Percentiles rank a stretch among this genome's conserved stretches.
Conservation (phyloP, 2,113 vertebrate genomes). For the Heterotilapia buettikoferi region DNA sequence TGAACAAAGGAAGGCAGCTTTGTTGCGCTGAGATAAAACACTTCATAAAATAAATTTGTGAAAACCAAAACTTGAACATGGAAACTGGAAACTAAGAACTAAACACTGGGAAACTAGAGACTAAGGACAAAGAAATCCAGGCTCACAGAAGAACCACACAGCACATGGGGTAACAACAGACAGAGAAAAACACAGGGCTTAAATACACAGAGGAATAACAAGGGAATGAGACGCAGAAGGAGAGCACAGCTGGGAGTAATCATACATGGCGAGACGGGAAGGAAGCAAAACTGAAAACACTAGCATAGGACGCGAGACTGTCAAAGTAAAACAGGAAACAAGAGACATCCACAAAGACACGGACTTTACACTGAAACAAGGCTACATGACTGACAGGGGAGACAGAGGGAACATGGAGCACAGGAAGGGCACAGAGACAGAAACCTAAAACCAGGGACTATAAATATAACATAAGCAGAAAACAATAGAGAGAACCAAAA, state of each 20-base stretch:
- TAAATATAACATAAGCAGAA: neutral
- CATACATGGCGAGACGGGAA: neutral
- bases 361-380: neutral
- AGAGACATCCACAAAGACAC: neutral
- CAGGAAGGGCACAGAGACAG: neutral
- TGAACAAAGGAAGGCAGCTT: neutral
- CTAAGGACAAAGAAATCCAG: neutral
- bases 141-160: neutral
- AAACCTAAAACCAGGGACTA: neutral
- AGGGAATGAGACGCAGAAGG: neutral
- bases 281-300: neutral
- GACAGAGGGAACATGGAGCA: neutral
- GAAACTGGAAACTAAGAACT: neutral
- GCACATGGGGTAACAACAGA: neutral
- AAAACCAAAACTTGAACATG: neutral
- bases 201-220: neutral
- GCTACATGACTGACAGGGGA: too few relatives aligned
- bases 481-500: neutral
- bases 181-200: neutral
- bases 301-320: rapidly evolving
- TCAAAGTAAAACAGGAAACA: neutral
- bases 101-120: neutral
- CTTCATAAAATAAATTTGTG: neutral
- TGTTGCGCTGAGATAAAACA: neutral
- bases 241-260: neutral